Base-by-base conservation (phyloP, 2,888 invertebrate species). In the Lasioglossum lativentre region DNA sequence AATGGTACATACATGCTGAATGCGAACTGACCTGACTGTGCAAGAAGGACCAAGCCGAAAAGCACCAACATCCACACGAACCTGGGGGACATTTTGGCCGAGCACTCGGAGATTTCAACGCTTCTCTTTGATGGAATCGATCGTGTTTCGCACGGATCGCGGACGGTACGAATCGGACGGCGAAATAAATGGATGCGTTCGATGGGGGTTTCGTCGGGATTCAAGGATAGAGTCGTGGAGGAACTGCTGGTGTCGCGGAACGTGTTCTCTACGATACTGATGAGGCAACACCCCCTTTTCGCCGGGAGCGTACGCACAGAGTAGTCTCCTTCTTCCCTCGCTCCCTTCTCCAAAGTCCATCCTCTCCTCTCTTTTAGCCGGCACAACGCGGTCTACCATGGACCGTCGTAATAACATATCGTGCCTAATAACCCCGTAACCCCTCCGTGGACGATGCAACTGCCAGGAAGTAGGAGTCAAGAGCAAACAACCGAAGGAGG, bases 241-340 rank as follows among this genome's bases (percentile, higher is more conserved):
- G 40, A 87, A 84, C 82, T 81, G 78, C 81, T 56, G 79, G 78
- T 83, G 83, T 79, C 84, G 34, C 81, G 75, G 82, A 83, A 88
- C 87, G 88, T 90, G 90, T 90, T 88, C 87, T 81, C 75, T 79
- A 38, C 85, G 73, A 74, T 82, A 90, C 90, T 90, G 87, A 90
- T 78, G 86, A 86, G 82, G 52, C 87, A 77, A 86, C 90, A 90
- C 89, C 88, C 89, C 89, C 87, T 88, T 86, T 82, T 90, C 83
- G 80, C 80, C 66, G 78, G 77, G 73, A 81, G 71, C 73, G 78
- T 79, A 66, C 74, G 76, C 86, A 73, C 68, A 56, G 56, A 27
- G 30, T 74, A 27, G 30, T 74, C 70, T 73, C 78, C 74, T 83
- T 76, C 75, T 77, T 80, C 34, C 76, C 78, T 78, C 56, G 34